Conservation (phyloP, 2,797 vertebrate species). For the Sebastes trivittatus region DNA sequence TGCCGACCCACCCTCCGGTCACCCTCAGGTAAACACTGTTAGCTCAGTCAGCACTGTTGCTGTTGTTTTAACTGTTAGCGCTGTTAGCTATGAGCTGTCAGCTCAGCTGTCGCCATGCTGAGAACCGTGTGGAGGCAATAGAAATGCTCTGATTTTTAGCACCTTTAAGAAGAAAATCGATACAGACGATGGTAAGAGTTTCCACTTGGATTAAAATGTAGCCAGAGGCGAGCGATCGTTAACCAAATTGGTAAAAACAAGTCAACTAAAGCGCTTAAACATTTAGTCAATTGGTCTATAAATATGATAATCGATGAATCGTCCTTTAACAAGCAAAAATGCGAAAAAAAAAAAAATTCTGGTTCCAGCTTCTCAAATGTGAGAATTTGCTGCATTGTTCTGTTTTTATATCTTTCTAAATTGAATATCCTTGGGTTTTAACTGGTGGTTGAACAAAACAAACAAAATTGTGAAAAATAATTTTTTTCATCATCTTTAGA, state of each 20-base stretch:
- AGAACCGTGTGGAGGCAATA: no score
- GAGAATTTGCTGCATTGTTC: neutral
- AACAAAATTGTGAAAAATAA: neutral
- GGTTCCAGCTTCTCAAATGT: neutral
- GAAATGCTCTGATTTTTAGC: no score
- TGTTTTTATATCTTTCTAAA: neutral
- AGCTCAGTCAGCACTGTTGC: no score
- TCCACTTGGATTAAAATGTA: neutral
- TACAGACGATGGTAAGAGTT: neutral
- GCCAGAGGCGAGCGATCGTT: neutral
- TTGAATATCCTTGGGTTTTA: neutral
- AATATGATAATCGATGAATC: rapidly evolving
- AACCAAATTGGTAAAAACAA: neutral
- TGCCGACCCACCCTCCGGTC: no score
- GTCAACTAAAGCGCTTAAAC: neutral
- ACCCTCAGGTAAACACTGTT: no score
- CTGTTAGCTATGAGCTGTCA: no score
- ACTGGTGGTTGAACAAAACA: neutral
- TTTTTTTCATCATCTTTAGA: no score
- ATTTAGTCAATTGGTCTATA: neutral
- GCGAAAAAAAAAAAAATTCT: no score
- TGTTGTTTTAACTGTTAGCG: no score
- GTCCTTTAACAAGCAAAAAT: no score
- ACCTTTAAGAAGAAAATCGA: neutral
- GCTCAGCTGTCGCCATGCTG: no score